These are phyloP conservation scores for Zaprionus tsacasi DNA, from an alignment of 1,140 invertebrate species.

Conservation along the genomic window DNA sequence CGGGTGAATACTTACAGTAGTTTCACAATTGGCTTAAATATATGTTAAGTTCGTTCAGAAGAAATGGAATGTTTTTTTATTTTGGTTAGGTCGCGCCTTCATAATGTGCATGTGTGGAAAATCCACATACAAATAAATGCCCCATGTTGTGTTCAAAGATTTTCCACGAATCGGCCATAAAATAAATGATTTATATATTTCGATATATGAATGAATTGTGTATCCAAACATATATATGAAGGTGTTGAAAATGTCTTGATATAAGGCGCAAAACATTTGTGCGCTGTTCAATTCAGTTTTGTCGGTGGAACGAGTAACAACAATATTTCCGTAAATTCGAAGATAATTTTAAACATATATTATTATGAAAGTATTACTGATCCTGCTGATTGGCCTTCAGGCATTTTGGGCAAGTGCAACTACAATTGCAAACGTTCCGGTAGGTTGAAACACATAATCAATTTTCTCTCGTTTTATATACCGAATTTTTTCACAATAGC, in stretches of 20 bases:
- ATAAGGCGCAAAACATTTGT: constrained; percentile 15
- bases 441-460: background rate
- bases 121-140: background rate
- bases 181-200: constrained; percentile 18
- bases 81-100: background rate
- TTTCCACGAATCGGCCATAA: constrained; percentile 20
- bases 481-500: background rate
- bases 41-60: background rate
- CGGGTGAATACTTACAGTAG: no score
- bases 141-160: background rate
- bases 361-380: constrained; percentile 17
- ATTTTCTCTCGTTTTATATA: background rate
- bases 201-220: background rate
- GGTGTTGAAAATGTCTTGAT: background rate
- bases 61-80: background rate
- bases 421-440: background rate
- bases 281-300: constrained; percentile 19
- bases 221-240: constrained; percentile 7
- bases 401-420: constrained; percentile 4
- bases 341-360: background rate
- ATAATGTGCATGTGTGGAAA: background rate
- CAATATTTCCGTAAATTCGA: background rate
- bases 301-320: background rate
- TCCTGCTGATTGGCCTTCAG: constrained; percentile 17
- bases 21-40: background rate